Percentiles rank a stretch among this genome's conserved stretches.
Evolutionary conservation across 2,888 invertebrate species (phyloP).

Genomic region (Didymodactylos carnosus): DNA sequence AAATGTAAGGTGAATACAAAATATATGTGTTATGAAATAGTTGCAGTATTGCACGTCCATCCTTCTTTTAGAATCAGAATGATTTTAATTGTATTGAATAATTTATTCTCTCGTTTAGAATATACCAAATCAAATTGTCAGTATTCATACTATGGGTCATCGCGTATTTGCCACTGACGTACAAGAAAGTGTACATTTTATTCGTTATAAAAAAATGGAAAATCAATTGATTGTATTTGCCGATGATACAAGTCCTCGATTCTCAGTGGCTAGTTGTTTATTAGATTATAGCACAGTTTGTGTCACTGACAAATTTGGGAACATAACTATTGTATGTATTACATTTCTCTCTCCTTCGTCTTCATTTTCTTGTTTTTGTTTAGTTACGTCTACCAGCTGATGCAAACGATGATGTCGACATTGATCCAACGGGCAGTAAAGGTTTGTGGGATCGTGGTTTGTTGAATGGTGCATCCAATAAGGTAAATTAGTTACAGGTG

Average conservation of each 20-base stretch:
- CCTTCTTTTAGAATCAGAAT: too few relatives aligned
- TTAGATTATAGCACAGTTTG: constrained; percentile 90
- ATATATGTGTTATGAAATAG: too few relatives aligned
- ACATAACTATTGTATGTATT: constrained; percentile 57
- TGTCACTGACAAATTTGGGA: constrained; percentile 91
- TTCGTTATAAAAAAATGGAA: constrained; percentile 76
- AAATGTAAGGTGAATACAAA: too few relatives aligned
- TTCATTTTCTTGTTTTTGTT: not conserved
- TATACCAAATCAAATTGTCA: constrained; percentile 78
- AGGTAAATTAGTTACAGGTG: too few relatives aligned
- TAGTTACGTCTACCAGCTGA: constrained; percentile 47
- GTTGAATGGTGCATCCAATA: constrained; percentile 87
- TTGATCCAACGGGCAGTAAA: constrained; percentile 95
- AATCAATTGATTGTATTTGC: constrained; percentile 94
- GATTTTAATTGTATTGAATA: too few relatives aligned
- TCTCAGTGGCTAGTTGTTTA: constrained; percentile 52
- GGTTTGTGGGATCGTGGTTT: constrained; percentile 74
- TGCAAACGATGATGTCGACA: constrained; percentile 88
- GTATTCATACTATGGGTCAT: constrained; percentile 77
- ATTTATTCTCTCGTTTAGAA: constrained; percentile 43
- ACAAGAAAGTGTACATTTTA: constrained; percentile 74
- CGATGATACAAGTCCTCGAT: constrained; percentile 87
- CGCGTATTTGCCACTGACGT: constrained; percentile 83
- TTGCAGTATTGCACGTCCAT: too few relatives aligned
- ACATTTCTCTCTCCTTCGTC: constrained; percentile 6